These are phyloP conservation scores for Drosophila peninsularis DNA, from an alignment of 2,888 invertebrate species.

Conservation along the genomic window DNA sequence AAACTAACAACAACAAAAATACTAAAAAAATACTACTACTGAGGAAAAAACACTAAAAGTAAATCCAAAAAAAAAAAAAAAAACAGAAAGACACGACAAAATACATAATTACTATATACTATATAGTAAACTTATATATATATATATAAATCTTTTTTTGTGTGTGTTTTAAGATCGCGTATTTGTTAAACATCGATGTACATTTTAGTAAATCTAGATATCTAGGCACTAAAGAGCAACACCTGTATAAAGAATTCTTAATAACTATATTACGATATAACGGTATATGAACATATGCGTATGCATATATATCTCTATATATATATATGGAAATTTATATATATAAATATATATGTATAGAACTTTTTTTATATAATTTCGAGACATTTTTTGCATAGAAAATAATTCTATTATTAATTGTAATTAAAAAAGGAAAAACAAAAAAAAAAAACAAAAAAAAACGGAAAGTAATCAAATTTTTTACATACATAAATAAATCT, in stretches of 20 bases:
- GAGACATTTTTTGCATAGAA: constrained; percentile 65
- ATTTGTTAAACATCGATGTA: constrained; percentile 73
- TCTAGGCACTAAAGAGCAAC: constrained; percentile 67
- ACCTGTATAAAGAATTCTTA: constrained; percentile 60
- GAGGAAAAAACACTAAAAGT: constrained; percentile 44
- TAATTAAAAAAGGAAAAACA: constrained; percentile 52
- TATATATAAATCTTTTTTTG: constrained; percentile 40
- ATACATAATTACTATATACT: constrained; percentile 47
- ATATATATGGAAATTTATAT: constrained; percentile 28
- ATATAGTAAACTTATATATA: constrained; percentile 32
- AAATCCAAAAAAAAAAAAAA: constrained; percentile 26
- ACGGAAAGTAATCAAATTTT: constrained; percentile 75
- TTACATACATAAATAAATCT: constrained; percentile 74
- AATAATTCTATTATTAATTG: constrained; percentile 71
- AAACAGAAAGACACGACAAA: constrained; percentile 29
- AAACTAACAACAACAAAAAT: constrained; percentile 27
- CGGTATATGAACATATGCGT: constrained; percentile 25
- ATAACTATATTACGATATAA: constrained; percentile 40
- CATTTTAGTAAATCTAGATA: constrained; percentile 70
- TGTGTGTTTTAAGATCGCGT: constrained; percentile 52
- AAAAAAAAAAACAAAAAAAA: constrained; percentile 9
- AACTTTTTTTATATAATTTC: constrained; percentile 48
- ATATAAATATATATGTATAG: constrained; percentile 30
- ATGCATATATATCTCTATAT: constrained; percentile 30
- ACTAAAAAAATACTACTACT: constrained; percentile 26